Base-by-base conservation (phyloP, 2,113 vertebrate genomes). In the Scytalopus superciliaris region DNA sequence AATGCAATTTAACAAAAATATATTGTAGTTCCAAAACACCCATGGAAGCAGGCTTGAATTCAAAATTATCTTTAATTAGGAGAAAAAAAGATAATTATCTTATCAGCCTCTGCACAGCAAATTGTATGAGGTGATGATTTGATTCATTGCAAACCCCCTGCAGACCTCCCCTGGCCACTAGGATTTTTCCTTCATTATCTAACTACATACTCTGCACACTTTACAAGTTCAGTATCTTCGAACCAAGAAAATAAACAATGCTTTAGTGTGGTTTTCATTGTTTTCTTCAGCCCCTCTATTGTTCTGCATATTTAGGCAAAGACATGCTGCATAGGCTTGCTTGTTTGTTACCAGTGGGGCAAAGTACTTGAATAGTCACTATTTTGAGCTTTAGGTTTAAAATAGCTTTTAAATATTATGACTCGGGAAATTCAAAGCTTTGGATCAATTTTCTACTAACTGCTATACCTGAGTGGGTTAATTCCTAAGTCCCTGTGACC, bases 1-100 rank as follows among this genome's bases (percentile, higher is more conserved):
- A 97, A 62, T 52, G 80, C 76, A 95, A 95, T 89, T 87, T 82
- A 93, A 93, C 67, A 95, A 94, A 84, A 81, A 87, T 81, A 87
- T 31, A 91, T 74, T 90, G 82, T 91, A 52, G 67, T 76, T 96
- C 93, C 69, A 93, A 96, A 94, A 90, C 33, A 78, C 33, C 49
- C 63, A 81, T 27, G 44, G 24, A 92, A 42, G 30, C 47, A 94
- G 57, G 84, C 60, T 40, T 93, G 49, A 94, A 95, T 87, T 95
- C 68, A 93, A 85, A 96, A 96, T 63, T 59, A 50, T 89, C 73
- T 93, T 83, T 96, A 73, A 88, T 95, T 81, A 95, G 68, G 86
- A 69, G 30, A 81, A 89, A 95, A 89, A 93, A 73, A 44, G 73
- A 80, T 50, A 90, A 81, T 95, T 88, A 94, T 25, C 56, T 92